Evolutionary conservation across 2,888 invertebrate genomes (phyloP), one percentile per base, ranked within the genome.

Genomic region (Aelia acuminata): DNA sequence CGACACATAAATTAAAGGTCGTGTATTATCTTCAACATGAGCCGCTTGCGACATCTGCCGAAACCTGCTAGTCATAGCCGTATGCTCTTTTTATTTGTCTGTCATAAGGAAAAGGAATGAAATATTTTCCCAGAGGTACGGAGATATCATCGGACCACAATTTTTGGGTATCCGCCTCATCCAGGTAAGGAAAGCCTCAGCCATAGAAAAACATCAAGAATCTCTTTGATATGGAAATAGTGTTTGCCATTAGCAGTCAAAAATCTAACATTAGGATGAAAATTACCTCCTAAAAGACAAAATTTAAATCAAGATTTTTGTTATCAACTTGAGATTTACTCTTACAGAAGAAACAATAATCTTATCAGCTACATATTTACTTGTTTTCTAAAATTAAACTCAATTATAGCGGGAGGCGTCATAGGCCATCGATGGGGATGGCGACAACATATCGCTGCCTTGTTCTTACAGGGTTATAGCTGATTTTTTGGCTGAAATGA

Each of bases 21-120:
- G 39, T n/a, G 53, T 85, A 85, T 85, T 85, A 85, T 85, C 85
- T 85, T 39, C 53, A 53, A 85, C 85, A 85, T 53, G 85, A 53
- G 39, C 49, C 48, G 18, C 20, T 39, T 39, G 50, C 80, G 80
- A 47, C 80, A 39, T 47, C 80, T 80, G 80, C 80, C 80, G 80
- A 80, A 80, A 80, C 80, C 80, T 80, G 43, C 80, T 80, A 80
- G 80, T 80, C 80, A 80, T 80, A 80, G 39, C 43, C 80, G 22
- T 43, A 43, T 80, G n/a, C 43, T n/a, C 80, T 43, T 80, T 80
- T 80, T 80, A 80, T 80, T 80, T 80, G 8, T 43, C 20, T 80
- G 63, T 31, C 63, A 70, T 70, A 7, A 70, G 63, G 20, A 63
- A 18, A 18, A 80, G 80, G 43, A 43, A 80, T 39, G 80, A 47